Evolutionary conservation across 1,140 invertebrate species (phyloP).

Genomic region (Adoxophyes honmai): DNA sequence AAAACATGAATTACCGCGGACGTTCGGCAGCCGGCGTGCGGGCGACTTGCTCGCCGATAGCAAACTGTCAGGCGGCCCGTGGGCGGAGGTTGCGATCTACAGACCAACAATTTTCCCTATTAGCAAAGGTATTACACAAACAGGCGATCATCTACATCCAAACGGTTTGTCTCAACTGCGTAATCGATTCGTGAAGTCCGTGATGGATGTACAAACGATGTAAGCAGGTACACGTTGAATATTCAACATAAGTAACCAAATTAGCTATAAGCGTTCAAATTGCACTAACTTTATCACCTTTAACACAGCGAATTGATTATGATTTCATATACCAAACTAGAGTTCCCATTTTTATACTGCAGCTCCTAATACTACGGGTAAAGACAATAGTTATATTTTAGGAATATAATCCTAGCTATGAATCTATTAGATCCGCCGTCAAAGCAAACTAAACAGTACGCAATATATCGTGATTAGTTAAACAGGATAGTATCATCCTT

Average conservation of each 20-base stretch:
- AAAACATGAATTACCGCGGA: not conserved
- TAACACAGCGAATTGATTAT: no score
- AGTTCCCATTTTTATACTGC: no score
- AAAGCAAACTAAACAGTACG: no score
- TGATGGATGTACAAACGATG: constrained; percentile 5
- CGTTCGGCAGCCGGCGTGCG: constrained; percentile 32
- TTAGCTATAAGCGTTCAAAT: no score
- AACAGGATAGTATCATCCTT: no score
- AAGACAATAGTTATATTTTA: no score
- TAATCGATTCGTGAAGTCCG: constrained; percentile 31
- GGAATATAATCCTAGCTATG: no score
- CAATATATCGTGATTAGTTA: no score
- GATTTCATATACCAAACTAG: no score
- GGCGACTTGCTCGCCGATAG: constrained; percentile 38
- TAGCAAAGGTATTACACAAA: constrained; percentile 48
- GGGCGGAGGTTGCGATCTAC: constrained; percentile 25
- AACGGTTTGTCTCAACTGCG: constrained; percentile 38
- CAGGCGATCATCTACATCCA: constrained; percentile 29
- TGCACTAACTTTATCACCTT: no score
- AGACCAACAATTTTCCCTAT: constrained; percentile 49
- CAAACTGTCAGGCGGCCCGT: constrained; percentile 41
- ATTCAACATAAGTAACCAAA: not conserved
- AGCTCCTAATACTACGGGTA: no score
- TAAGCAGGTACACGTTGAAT: constrained; percentile 13
- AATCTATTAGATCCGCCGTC: no score